Conservation (phyloP, 2,113 vertebrate genomes). For the Macrotus californicus region DNA sequence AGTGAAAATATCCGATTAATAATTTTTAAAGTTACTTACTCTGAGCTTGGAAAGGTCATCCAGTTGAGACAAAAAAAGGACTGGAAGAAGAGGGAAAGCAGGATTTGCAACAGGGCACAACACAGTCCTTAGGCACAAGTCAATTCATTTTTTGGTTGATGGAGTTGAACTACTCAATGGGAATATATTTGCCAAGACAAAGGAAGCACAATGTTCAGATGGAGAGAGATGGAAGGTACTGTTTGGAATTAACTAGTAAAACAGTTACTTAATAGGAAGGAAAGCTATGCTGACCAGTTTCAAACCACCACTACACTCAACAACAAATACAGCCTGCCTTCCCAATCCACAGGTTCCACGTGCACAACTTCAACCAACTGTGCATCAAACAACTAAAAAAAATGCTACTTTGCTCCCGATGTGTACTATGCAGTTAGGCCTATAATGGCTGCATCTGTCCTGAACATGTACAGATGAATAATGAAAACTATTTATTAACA, state of each 20-base stretch:
- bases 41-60: background rate
- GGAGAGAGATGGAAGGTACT: background rate
- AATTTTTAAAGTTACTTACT: background rate
- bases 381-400: background rate
- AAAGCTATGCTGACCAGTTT: background rate
- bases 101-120: background rate
- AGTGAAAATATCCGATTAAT: background rate
- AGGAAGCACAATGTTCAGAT: background rate
- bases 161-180: background rate
- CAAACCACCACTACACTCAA: background rate
- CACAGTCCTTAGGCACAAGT: background rate
- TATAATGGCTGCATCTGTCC: background rate
- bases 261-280: background rate
- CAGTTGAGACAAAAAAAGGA: background rate
- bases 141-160: background rate
- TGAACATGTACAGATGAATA: background rate
- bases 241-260: background rate
- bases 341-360: background rate
- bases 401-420: background rate
- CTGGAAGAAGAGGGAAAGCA: background rate
- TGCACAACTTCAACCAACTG: background rate
- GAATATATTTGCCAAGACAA: background rate
- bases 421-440: background rate
- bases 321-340: too few relatives aligned
- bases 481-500: background rate